These are phyloP conservation scores for Sebastes cheni DNA, from an alignment of 2,797 vertebrate species.

Conservation along the genomic window DNA sequence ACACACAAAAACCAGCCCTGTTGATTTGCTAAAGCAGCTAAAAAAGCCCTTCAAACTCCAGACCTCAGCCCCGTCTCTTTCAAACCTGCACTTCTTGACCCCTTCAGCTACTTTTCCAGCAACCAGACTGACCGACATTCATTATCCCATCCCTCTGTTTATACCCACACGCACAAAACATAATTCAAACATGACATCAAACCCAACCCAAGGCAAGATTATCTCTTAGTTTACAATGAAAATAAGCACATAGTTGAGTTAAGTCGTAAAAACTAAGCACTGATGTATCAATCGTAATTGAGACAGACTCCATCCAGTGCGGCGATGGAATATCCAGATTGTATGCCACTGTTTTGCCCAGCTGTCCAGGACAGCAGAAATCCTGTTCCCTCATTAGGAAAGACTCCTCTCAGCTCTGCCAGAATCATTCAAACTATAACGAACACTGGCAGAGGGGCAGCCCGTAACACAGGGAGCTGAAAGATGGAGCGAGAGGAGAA, in stretches of 20 bases:
- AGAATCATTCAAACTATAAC: constrained; percentile 44
- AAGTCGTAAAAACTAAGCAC: constrained; percentile 16
- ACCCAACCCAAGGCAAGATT: constrained; percentile 5
- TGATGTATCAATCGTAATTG: constrained; percentile 17
- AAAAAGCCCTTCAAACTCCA: constrained; percentile 33
- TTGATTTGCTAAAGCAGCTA: constrained; percentile 33
- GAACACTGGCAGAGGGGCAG: constrained; percentile 41
- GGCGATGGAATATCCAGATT: constrained; percentile 47
- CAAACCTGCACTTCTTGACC: not conserved
- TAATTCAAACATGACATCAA: constrained; percentile 30
- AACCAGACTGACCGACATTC: constrained; percentile 21
- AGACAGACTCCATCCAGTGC: constrained; percentile 26
- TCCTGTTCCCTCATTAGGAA: constrained; percentile 58
- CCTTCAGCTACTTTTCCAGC: constrained; percentile 7
- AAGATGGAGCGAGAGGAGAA: constrained; percentile 35
- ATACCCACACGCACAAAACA: constrained; percentile 5
- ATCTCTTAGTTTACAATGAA: constrained; percentile 27
- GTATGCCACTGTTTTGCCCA: constrained; percentile 38
- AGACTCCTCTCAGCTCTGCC: constrained; percentile 41
- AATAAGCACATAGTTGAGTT: constrained; percentile 17
- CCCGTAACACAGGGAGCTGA: constrained; percentile 58
- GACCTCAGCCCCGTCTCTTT: not conserved
- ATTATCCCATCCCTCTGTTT: constrained; percentile 28
- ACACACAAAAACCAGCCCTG: constrained; percentile 16
- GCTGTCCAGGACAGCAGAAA: constrained; percentile 28